Conservation (phyloP, 2,797 vertebrate genomes). For the Hippoglossus hippoglossus region DNA sequence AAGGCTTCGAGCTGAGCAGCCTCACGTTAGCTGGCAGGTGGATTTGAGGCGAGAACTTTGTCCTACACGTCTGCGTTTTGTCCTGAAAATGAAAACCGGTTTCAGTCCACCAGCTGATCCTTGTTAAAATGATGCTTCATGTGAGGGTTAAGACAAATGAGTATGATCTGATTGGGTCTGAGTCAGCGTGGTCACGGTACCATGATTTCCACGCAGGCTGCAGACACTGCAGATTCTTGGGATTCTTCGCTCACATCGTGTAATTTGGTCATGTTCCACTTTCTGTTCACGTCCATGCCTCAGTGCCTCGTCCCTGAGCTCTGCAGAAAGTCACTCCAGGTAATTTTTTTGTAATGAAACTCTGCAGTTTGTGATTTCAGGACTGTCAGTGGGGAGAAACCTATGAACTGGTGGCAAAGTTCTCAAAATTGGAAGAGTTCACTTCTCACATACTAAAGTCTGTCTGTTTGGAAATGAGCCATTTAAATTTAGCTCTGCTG, state of each 20-base stretch:
- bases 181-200: too few relatives aligned
- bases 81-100: background rate
- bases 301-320: slow-evolving; percentile 59
- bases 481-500: background rate
- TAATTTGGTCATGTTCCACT: slow-evolving; percentile 46
- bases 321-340: slow-evolving; percentile 79
- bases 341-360: slow-evolving; percentile 51
- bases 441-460: background rate
- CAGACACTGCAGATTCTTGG: background rate
- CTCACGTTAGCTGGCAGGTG: slow-evolving; percentile 15
- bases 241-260: slow-evolving; percentile 14
- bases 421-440: slow-evolving; percentile 27
- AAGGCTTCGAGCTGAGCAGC: slow-evolving; percentile 31
- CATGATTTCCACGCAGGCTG: slow-evolving; percentile 8
- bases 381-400: slow-evolving; percentile 32
- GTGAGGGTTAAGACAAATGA: background rate
- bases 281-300: slow-evolving; percentile 49
- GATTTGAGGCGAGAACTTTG: too few relatives aligned
- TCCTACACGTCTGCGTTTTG: background rate
- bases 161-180: background rate
- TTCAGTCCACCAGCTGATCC: background rate
- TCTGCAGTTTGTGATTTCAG: slow-evolving; percentile 62
- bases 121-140: background rate
- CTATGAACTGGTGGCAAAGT: slow-evolving; percentile 53
- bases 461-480: background rate